Conservation (phyloP, 1,140 invertebrate genomes). For the Monomorium pharaonis region DNA sequence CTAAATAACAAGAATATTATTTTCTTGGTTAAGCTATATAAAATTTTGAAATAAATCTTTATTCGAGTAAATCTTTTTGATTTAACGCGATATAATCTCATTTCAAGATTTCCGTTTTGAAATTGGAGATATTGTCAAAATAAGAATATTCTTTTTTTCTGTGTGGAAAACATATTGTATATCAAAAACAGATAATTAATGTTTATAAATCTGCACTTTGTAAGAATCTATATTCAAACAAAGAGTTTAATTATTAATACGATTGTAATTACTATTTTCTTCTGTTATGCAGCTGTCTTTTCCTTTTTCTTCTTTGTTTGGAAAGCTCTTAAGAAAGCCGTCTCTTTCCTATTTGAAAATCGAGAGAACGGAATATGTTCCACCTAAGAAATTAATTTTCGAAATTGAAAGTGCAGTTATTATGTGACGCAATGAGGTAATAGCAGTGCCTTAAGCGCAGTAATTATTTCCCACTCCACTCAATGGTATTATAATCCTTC, state of each 20-base stretch:
- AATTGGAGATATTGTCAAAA: no score
- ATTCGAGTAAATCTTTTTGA: no score
- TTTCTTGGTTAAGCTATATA: no score
- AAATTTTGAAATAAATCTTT: no score
- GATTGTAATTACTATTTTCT: neutral
- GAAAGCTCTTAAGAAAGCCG: neutral
- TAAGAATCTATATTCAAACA: neutral
- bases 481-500: neutral
- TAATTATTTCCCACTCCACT: conserved; percentile 22
- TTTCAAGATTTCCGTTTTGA: no score
- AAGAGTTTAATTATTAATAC: neutral
- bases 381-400: conserved; percentile 18
- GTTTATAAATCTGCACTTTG: neutral
- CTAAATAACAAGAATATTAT: no score
- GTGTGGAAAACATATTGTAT: neutral
- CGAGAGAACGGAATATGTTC: neutral
- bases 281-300: neutral
- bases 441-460: conserved; percentile 4
- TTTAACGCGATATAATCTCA: no score
- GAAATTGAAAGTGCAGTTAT: conserved; percentile 15
- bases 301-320: neutral
- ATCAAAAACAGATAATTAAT: conserved; percentile 24
- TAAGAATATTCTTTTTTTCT: no score
- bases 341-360: neutral
- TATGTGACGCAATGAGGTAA: conserved; percentile 22